These are phyloP conservation scores for Petrolisthes manimaculis DNA, from an alignment of 2,888 invertebrate genomes.

Conservation along the genomic window DNA sequence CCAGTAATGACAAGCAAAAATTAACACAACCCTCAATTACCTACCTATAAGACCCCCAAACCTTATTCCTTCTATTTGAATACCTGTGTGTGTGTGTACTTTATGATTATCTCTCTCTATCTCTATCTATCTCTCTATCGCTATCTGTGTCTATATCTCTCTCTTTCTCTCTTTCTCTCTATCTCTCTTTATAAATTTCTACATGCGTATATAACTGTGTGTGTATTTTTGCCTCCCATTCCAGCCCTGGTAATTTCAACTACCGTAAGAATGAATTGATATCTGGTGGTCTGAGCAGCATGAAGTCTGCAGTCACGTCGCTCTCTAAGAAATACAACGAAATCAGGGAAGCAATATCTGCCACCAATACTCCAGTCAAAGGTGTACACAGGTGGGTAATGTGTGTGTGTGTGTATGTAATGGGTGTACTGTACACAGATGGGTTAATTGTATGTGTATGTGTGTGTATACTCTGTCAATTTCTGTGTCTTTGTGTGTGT, in stretches of 20 bases:
- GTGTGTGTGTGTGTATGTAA: not conserved
- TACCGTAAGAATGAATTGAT: conserved; percentile 62
- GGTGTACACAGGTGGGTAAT: conserved; percentile 31
- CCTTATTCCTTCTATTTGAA: too few species aligned
- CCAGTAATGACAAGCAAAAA: too few species aligned
- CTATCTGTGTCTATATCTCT: too few species aligned
- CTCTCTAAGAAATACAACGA: conserved; percentile 62
- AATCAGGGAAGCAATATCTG: conserved; percentile 56
- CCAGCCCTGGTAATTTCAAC: conserved; percentile 43
- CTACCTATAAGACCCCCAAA: too few species aligned
- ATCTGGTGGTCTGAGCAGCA: conserved; percentile 57
- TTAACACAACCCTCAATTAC: too few species aligned
- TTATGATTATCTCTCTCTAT: too few species aligned
- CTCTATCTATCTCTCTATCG: too few species aligned
- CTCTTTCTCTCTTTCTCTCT: too few species aligned
- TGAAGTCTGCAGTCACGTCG: conserved; percentile 60
- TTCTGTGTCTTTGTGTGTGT: not conserved
- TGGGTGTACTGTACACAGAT: not conserved
- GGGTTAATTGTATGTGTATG: not conserved
- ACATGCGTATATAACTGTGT: not conserved
- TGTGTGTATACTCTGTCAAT: not conserved
- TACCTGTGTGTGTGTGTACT: too few species aligned
- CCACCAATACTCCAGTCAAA: conserved; percentile 46
- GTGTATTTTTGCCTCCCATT: not conserved
- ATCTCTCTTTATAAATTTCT: not conserved